Evolutionary conservation across 2,888 invertebrate species (phyloP).

Genomic region (Hydrotaea diabolus): DNA sequence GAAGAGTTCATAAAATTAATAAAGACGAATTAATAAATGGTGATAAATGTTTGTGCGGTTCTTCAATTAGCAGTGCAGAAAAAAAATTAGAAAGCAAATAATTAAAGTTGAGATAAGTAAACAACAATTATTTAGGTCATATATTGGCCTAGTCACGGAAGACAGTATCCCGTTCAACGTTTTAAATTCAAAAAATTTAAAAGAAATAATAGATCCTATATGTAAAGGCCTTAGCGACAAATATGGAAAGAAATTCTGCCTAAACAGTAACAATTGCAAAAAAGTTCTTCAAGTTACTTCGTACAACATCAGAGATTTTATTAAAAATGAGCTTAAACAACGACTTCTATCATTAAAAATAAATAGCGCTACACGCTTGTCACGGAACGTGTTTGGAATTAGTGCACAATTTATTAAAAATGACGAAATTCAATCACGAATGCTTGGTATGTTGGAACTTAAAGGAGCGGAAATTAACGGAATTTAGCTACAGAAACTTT

Average conservation of each 20-base stretch:
- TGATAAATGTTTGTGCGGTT: neutral
- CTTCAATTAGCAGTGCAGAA: neutral
- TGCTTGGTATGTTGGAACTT: constrained; percentile 33
- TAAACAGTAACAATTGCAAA: constrained; percentile 55
- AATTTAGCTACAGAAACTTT: constrained; percentile 28
- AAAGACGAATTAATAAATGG: neutral
- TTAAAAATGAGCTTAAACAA: constrained; percentile 40
- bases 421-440: constrained; percentile 3
- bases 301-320: constrained; percentile 40
- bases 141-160: constrained; percentile 35
- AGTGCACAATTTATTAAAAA: constrained; percentile 45
- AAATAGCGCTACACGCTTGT: constrained; percentile 48
- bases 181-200: constrained; percentile 59
- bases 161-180: constrained; percentile 56
- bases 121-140: constrained; percentile 24
- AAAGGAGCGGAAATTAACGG: neutral
- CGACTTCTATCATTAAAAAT: constrained; percentile 57
- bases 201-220: constrained; percentile 50
- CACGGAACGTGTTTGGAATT: constrained; percentile 54
- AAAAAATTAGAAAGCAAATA: neutral
- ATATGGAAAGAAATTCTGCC: constrained; percentile 35
- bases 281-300: constrained; percentile 48
- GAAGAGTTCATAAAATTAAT: constrained; percentile 13
- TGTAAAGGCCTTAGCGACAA: constrained; percentile 38
- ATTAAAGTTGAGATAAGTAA: constrained; percentile 25